Percentiles rank a stretch among this genome's conserved stretches.
These are phyloP conservation scores for Pangasianodon hypophthalmus DNA, from an alignment of 2,113 vertebrate genomes.

Conservation along the genomic window DNA sequence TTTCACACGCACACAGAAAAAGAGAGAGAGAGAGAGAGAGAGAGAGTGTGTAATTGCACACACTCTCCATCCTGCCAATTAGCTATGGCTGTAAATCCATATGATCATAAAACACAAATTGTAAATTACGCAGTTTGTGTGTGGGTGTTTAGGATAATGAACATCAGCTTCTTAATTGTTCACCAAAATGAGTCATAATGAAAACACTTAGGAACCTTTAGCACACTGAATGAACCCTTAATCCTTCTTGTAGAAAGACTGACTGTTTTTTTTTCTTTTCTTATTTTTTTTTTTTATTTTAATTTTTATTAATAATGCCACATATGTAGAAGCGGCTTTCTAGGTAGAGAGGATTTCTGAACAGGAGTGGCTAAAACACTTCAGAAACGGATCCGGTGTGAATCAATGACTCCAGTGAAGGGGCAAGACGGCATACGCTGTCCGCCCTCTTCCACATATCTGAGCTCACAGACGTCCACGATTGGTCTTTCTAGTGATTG, in stretches of 20 bases:
- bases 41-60: neutral
- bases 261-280: neutral
- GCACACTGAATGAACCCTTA: neutral
- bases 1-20: neutral
- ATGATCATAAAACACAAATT: neutral
- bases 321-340: neutral
- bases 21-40: neutral
- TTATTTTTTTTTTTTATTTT: too few species aligned
- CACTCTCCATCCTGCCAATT: neutral
- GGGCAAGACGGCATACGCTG: neutral
- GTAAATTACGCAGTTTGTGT: neutral
- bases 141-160: slow-evolving; percentile 1
- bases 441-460: neutral
- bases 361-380: neutral
- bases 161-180: neutral
- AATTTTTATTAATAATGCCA: neutral
- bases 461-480: neutral
- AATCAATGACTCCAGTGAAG: neutral
- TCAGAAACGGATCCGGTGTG: neutral
- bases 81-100: neutral
- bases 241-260: neutral
- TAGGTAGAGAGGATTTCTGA: neutral
- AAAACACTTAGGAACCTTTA: neutral
- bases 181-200: neutral
- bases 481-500: neutral